Evolutionary conservation across 2,888 invertebrate species (phyloP).

Genomic region (Hartigia nigra): DNA sequence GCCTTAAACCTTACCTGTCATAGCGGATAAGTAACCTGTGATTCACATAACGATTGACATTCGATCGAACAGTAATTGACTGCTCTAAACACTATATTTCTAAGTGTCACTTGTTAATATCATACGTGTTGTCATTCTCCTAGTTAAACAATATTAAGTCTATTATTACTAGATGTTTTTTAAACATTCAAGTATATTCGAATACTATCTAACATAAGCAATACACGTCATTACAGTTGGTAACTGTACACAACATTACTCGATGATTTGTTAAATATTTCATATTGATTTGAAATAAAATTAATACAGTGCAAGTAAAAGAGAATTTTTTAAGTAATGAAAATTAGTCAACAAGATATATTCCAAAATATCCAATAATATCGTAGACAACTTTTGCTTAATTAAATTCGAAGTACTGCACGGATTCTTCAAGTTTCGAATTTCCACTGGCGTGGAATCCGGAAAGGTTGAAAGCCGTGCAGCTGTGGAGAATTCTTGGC

Average conservation of each 20-base stretch:
- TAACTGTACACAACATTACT: neutral
- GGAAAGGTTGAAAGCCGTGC: slow-evolving; percentile 33
- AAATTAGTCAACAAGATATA: neutral
- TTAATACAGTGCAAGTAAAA: neutral
- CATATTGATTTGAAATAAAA: neutral
- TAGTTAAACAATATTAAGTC: neutral
- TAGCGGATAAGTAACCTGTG: neutral
- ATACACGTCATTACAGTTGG: no score
- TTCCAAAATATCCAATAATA: neutral
- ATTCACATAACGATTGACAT: neutral
- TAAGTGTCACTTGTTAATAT: neutral
- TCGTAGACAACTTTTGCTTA: neutral
- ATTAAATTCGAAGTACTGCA: neutral
- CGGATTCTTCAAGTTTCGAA: neutral
- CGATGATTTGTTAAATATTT: neutral
- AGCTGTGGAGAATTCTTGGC: slow-evolving; percentile 45
- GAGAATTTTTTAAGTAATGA: neutral
- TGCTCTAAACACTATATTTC: neutral
- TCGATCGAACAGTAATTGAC: neutral
- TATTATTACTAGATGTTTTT: neutral
- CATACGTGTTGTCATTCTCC: neutral
- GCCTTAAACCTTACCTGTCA: neutral
- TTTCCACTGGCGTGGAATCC: slow-evolving; percentile 41
- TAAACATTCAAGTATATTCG: neutral
- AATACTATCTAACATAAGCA: no score